Evolutionary conservation across 2,797 vertebrate genomes (phyloP).

Genomic region (Monodelphis domestica): DNA sequence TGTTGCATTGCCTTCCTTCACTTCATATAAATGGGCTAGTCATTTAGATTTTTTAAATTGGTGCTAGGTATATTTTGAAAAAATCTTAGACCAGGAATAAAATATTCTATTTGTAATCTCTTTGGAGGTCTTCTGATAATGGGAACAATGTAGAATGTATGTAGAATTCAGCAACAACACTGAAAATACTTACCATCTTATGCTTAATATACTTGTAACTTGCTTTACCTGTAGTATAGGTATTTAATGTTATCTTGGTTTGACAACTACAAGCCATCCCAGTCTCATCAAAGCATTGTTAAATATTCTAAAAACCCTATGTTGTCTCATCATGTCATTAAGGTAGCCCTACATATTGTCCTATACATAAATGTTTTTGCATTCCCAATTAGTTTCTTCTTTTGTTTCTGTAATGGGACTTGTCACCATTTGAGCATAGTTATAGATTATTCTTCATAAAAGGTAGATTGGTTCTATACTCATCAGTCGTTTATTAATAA

Average conservation of each 20-base stretch:
- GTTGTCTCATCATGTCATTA: neutral
- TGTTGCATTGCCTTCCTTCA: neutral
- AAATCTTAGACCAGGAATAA: constrained; percentile 46
- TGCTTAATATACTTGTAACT: constrained; percentile 45
- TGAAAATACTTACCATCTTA: constrained; percentile 40
- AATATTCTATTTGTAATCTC: constrained; percentile 27
- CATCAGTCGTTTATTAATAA: no score
- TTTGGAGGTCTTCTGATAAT: constrained; percentile 52
- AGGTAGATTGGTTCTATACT: no score
- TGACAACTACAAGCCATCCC: constrained; percentile 8
- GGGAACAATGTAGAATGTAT: constrained; percentile 2
- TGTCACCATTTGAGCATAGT: neutral
- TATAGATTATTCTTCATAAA: no score
- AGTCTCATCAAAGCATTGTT: neutral
- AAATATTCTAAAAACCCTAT: neutral
- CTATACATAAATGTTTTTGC: neutral
- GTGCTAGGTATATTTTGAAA: constrained; percentile 50
- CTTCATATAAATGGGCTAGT: constrained; percentile 43
- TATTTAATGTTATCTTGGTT: neutral
- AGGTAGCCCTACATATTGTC: neutral
- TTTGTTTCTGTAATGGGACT: neutral
- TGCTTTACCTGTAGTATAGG: neutral
- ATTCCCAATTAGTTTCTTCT: neutral
- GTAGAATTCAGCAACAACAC: constrained; percentile 44
- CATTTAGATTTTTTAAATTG: constrained; percentile 40